These are phyloP conservation scores for Aulostomus chinensis DNA, from an alignment of 2,797 vertebrate genomes.

Conservation along the genomic window DNA sequence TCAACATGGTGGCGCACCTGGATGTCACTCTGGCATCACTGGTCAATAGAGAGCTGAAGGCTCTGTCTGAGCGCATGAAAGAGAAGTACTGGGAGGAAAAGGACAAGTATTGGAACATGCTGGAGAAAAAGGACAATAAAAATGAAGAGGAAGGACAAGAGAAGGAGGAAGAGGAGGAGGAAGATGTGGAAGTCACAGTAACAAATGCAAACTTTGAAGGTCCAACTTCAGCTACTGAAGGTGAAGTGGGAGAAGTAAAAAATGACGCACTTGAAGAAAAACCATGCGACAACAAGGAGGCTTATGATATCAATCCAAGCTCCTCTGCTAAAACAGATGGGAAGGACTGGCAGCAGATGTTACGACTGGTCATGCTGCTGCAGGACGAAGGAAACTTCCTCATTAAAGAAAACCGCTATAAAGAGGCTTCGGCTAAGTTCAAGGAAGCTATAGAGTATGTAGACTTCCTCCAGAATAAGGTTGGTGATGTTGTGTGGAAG, in stretches of 20 bases:
- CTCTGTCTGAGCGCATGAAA: slow-evolving; percentile 81
- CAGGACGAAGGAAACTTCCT: slow-evolving; percentile 80
- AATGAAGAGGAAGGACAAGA: slow-evolving; percentile 21
- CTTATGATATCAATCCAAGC: slow-evolving; percentile 5
- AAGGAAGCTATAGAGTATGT: slow-evolving; percentile 76
- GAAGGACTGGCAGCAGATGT: slow-evolving; percentile 83
- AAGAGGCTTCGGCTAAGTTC: slow-evolving; percentile 75
- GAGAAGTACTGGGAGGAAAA: slow-evolving; percentile 87
- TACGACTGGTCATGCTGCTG: slow-evolving; percentile 77
- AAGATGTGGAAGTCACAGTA: neutral
- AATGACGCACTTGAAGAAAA: slow-evolving; percentile 3
- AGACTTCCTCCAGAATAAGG: slow-evolving; percentile 73
- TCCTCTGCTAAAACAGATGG: slow-evolving; percentile 31
- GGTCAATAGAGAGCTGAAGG: slow-evolving; percentile 83
- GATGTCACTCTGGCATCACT: slow-evolving; percentile 85
- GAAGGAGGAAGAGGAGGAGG: slow-evolving; percentile 7
- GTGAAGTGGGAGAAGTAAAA: slow-evolving; percentile 2
- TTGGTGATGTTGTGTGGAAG: slow-evolving; percentile 34
- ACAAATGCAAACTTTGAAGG: slow-evolving; percentile 6
- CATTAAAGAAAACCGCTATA: slow-evolving; percentile 66
- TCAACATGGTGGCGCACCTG: slow-evolving; percentile 85
- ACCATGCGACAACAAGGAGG: slow-evolving; percentile 13
- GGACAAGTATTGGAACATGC: slow-evolving; percentile 83
- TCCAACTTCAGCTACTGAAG: neutral
- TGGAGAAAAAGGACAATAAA: slow-evolving; percentile 51